Evolutionary conservation across 2,888 invertebrate genomes (phyloP).

Genomic region (Drosophila limbata): DNA sequence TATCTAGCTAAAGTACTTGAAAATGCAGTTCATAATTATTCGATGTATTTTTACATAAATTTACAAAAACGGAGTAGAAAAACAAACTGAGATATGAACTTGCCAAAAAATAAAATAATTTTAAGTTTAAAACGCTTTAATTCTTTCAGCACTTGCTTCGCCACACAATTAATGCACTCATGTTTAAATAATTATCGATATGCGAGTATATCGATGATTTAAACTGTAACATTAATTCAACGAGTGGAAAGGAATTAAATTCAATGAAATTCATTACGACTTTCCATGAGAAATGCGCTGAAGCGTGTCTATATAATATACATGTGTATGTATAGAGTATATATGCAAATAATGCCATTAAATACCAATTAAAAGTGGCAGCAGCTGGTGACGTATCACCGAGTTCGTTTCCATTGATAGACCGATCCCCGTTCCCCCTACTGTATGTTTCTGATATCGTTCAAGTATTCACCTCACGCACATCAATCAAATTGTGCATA

Average conservation of each 20-base stretch:
- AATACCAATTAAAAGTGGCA: constrained; percentile 68
- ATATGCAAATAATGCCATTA: constrained; percentile 65
- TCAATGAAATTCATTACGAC: constrained; percentile 4
- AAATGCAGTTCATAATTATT: too few relatives aligned
- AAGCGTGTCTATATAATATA: constrained; percentile 20
- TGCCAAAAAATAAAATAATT: not conserved
- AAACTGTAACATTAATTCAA: constrained; percentile 11
- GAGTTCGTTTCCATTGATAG: constrained; percentile 30
- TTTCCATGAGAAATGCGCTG: constrained; percentile 18
- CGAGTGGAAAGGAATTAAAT: constrained; percentile 19
- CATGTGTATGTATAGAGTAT: not conserved
- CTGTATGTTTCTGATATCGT: not conserved
- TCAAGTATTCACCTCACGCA: constrained; percentile 66
- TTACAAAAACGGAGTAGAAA: too few relatives aligned
- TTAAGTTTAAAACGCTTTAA: not conserved
- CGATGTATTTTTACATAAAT: too few relatives aligned
- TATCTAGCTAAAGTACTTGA: too few relatives aligned
- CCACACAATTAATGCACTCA: constrained; percentile 1
- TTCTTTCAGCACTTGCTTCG: not conserved
- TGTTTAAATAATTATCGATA: constrained; percentile 14
- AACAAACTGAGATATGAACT: not conserved
- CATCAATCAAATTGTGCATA: constrained; percentile 78
- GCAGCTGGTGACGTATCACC: constrained; percentile 49
- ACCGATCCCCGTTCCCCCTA: not conserved
- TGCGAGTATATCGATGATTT: constrained; percentile 2